Conservation (phyloP, 1,140 invertebrate species). For the Heliothis subflexa region DNA sequence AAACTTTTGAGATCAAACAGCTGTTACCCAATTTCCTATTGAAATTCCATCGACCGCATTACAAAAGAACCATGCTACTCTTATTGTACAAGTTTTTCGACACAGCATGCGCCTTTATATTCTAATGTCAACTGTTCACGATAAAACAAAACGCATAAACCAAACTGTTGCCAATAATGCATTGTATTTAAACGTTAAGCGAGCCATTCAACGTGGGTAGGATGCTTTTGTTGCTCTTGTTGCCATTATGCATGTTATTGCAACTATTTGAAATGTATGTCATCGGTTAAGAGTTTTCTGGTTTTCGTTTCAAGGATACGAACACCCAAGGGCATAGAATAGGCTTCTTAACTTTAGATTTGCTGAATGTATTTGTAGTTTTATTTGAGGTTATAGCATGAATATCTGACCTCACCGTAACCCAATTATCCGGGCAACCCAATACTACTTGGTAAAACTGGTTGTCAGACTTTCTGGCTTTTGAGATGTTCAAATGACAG, state of each 20-base stretch:
- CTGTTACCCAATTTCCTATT: neutral
- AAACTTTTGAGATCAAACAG: neutral
- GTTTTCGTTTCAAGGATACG: too few relatives aligned
- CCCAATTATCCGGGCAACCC: too few relatives aligned
- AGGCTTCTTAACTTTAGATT: too few relatives aligned
- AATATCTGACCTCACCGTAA: too few relatives aligned
- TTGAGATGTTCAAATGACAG: too few relatives aligned
- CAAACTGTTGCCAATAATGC: conserved; percentile 11
- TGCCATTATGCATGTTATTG: conserved; percentile 1
- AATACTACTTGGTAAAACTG: too few relatives aligned
- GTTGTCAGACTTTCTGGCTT: too few relatives aligned
- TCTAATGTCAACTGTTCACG: conserved; percentile 6
- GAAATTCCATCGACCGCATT: neutral
- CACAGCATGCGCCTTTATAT: conserved; percentile 14
- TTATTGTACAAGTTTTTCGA: neutral
- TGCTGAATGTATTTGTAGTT: too few relatives aligned
- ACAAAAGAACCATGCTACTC: neutral
- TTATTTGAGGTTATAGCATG: too few relatives aligned
- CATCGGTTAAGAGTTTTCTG: neutral
- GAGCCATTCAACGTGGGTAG: neutral
- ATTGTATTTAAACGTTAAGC: conserved; percentile 11
- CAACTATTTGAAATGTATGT: conserved; percentile 19
- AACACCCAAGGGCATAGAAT: too few relatives aligned
- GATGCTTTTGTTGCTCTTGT: conserved; percentile 13
- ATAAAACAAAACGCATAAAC: conserved; percentile 20